Percentiles rank a stretch among this genome's conserved stretches.
Conservation (phyloP, 1,140 invertebrate genomes). For the Macrobrachium rosenbergii region DNA sequence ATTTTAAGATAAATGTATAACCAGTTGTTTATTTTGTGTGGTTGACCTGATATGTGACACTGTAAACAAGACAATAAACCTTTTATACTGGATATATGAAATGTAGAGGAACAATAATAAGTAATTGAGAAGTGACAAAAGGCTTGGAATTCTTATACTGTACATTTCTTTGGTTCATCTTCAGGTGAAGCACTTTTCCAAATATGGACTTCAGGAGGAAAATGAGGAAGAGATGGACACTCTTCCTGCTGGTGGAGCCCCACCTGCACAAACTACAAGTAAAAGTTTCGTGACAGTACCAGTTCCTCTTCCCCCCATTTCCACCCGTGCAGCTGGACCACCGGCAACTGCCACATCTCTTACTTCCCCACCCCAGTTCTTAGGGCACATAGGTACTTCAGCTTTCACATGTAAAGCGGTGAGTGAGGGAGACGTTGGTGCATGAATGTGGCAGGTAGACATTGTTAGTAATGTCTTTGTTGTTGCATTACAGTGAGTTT, state of each 20-base stretch:
- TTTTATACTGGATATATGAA: too few species aligned
- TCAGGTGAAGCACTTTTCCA: slow-evolving; percentile 95
- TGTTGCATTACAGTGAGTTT: too few species aligned
- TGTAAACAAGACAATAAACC: too few species aligned
- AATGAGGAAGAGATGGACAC: slow-evolving; percentile 81
- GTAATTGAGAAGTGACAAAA: too few species aligned
- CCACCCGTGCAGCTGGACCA: slow-evolving; percentile 16
- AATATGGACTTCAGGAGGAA: slow-evolving; percentile 92
- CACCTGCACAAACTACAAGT: slow-evolving; percentile 21
- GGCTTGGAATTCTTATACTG: neutral
- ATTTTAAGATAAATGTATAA: neutral
- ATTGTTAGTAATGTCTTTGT: too few species aligned
- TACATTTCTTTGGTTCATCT: slow-evolving; percentile 64
- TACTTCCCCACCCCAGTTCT: slow-evolving; percentile 35
- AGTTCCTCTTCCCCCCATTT: slow-evolving; percentile 17
- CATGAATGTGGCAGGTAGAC: too few species aligned
- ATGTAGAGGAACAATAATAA: too few species aligned
- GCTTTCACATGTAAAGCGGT: too few species aligned
- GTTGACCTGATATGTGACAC: too few species aligned
- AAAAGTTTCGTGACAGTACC: neutral
- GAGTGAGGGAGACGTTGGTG: too few species aligned
- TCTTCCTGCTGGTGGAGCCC: neutral
- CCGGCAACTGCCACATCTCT: slow-evolving; percentile 16
- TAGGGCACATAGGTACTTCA: too few species aligned
- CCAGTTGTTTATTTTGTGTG: neutral